Base-by-base conservation (phyloP, 2,888 invertebrate genomes). In the Synanthedon andrenaeformis region DNA sequence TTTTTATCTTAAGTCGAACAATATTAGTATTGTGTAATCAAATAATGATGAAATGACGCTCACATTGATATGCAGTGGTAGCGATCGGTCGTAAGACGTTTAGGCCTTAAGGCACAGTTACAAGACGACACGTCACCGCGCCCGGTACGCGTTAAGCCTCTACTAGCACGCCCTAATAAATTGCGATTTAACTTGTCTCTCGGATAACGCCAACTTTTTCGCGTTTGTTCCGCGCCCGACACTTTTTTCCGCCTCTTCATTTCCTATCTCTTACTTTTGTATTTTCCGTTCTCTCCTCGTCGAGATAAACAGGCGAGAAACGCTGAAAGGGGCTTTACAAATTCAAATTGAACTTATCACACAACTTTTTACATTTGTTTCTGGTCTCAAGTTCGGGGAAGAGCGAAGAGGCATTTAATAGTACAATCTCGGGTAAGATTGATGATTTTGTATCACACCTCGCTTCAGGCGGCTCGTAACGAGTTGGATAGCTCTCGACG, bases 281-380 rank as follows among this genome's bases (percentile, higher is more conserved):
- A 86, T 86, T 86, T 85, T 83, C 74, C 78, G 82, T 79, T 84
- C 84, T 77, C 74, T 85, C 80, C 79, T 76, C 72, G 75, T 74
- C 76, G 81, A 85, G 87, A 87, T 87, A 87, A 87, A 86, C 87
- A 85, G 86, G 84, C 83, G 87, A 83, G 84, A 83, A 82, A 82
- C 82, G 87, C 70, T 85, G 85, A 87, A 87, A 87, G 83, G 87
- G 85, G 87, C 87, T 87, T 87, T 87, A 86, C 87, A 87, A 87
- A 87, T 87, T 87, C 87, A 86, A 87, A 87, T 87, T 86, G 87
- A 85, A 87, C 86, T 87, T 87, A 87, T 87, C 87, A 86, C 87
- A 85, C 84, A 87, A 87, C 86, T 87, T 87, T 87, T 87, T 87
- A 87, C 87, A 87, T 87, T 87, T 87, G 87, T 87, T 87, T 87